phyloP scores from a whole-genome alignment of 2,888 invertebrate species.

The Mythimna vitellina region DNA sequence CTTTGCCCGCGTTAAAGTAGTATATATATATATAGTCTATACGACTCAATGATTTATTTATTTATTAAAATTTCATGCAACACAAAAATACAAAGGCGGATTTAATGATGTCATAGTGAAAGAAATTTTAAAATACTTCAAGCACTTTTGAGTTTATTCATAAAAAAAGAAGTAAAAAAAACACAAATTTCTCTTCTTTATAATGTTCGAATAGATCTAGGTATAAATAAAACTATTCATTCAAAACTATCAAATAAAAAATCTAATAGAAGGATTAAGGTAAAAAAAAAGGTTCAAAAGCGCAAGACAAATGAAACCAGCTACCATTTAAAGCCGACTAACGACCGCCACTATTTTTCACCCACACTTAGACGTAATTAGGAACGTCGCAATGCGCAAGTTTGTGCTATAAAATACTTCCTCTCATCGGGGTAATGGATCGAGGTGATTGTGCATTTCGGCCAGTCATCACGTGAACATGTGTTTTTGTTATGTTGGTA shows the following conservation, averaged over 20 bases:
- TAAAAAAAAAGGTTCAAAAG: conserved; percentile 13
- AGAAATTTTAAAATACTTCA: too few relatives aligned
- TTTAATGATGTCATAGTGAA: too few relatives aligned
- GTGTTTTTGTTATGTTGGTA: conserved; percentile 47
- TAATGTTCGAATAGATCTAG: too few relatives aligned
- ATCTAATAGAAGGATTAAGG: not conserved
- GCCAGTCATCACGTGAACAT: conserved; percentile 18
- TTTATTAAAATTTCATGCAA: too few relatives aligned
- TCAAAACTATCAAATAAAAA: not conserved
- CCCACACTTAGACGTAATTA: conserved; percentile 73
- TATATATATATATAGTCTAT: too few relatives aligned
- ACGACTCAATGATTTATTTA: too few relatives aligned
- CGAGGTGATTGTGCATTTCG: conserved; percentile 64
- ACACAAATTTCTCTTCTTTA: too few relatives aligned
- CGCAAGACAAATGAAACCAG: conserved; percentile 41
- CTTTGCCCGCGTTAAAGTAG: too few relatives aligned
- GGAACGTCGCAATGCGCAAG: conserved; percentile 69
- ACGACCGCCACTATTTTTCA: conserved; percentile 62
- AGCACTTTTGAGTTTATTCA: too few relatives aligned
- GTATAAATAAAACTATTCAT: not conserved
- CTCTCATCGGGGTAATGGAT: conserved; percentile 83
- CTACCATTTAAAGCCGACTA: conserved; percentile 41
- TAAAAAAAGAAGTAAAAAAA: too few relatives aligned
- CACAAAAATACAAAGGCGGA: too few relatives aligned
- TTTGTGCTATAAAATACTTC: conserved; percentile 79